Conservation (phyloP, 1,140 invertebrate species). For the Aphelinus atriplicis region DNA sequence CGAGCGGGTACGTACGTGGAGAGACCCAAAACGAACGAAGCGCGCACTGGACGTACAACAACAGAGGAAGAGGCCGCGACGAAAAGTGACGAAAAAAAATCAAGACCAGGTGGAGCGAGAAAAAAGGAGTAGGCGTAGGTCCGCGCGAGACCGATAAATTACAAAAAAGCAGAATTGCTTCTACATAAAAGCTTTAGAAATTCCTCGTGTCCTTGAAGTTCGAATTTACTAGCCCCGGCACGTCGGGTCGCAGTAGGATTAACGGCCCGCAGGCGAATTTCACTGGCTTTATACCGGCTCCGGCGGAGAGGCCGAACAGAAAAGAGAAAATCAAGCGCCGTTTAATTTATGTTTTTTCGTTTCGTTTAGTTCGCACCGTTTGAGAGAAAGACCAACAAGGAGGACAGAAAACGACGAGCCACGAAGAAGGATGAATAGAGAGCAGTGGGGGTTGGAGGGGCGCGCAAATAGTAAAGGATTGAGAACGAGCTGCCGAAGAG, state of each 20-base stretch:
- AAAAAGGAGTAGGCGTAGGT: conserved; percentile 34
- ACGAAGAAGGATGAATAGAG: too few relatives aligned
- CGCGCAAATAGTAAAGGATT: background rate
- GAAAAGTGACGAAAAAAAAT: conserved; percentile 21
- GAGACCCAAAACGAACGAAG: too few relatives aligned
- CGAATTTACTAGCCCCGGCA: conserved; percentile 31
- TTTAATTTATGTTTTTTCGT: conserved; percentile 30
- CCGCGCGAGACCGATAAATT: conserved; percentile 44
- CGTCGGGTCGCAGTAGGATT: conserved; percentile 11
- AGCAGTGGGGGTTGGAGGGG: too few relatives aligned
- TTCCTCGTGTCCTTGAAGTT: conserved; percentile 44
- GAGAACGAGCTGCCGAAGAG: background rate
- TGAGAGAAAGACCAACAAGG: background rate
- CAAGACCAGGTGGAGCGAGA: conserved; percentile 15
- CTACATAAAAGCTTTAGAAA: conserved; percentile 45
- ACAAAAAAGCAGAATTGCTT: conserved; percentile 44
- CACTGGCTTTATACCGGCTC: conserved; percentile 8
- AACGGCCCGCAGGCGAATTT: conserved; percentile 14
- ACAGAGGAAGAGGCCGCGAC: background rate
- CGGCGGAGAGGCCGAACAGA: too few relatives aligned
- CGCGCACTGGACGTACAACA: too few relatives aligned
- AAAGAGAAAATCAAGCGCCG: conserved; percentile 24
- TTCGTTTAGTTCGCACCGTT: conserved; percentile 4
- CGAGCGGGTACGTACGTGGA: too few relatives aligned
- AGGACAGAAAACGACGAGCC: background rate